phyloP scores from a whole-genome alignment of 2,888 invertebrate species.

The Trisateles emortualis region DNA sequence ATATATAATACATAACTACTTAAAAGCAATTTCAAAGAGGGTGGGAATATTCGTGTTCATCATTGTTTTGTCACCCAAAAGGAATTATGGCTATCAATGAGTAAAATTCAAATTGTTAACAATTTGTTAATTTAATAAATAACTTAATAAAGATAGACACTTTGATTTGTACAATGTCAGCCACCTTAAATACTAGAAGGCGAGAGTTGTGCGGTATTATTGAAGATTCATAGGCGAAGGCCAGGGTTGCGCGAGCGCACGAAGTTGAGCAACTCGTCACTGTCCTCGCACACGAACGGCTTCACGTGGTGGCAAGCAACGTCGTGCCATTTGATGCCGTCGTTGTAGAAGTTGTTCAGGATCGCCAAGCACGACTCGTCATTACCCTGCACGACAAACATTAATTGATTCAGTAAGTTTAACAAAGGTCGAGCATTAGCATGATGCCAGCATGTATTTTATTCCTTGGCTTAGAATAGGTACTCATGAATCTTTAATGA shows the following conservation, averaged over 20 bases:
- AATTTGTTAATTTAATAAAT: conserved; percentile 72
- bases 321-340: conserved; percentile 95
- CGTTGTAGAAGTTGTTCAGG: conserved; percentile 96
- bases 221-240: conserved; percentile 89
- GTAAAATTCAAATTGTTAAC: conserved; percentile 43
- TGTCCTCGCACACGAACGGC: conserved; percentile 96
- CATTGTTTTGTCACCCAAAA: conserved; percentile 22
- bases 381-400: conserved; percentile 88
- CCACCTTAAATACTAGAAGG: conserved; percentile 70
- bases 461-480: no score
- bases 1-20: background rate
- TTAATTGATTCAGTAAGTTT: background rate
- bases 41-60: background rate
- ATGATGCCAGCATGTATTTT: background rate
- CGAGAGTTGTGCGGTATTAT: conserved; percentile 43
- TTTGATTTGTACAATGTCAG: conserved; percentile 83
- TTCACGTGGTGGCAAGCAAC: conserved; percentile 95
- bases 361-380: conserved; percentile 96
- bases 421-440: background rate
- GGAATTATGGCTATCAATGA: conserved; percentile 45
- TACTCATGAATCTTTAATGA: background rate
- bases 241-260: conserved; percentile 96
- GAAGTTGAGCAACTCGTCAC: conserved; percentile 95
- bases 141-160: conserved; percentile 78
- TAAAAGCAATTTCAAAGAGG: background rate